These are phyloP conservation scores for Calyptomena viridis DNA, from an alignment of 2,113 vertebrate species.

Conservation along the genomic window DNA sequence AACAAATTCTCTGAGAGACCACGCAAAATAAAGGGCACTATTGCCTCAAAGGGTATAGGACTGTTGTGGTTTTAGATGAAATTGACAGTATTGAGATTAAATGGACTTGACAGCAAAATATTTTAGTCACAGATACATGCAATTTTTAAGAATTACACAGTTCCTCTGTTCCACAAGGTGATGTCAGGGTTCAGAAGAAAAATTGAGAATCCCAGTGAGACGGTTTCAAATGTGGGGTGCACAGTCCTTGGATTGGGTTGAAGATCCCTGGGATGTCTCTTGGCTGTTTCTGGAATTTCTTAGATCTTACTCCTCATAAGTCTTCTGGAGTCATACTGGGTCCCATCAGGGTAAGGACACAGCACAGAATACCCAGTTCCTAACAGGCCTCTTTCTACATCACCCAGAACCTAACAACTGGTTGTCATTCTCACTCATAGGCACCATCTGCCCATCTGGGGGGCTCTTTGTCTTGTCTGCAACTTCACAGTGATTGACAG, in stretches of 20 bases:
- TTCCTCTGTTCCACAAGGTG: not conserved
- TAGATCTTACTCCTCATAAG: not conserved
- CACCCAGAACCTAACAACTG: not conserved
- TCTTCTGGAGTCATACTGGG: not conserved
- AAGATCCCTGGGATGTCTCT: not conserved
- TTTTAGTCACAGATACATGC: not conserved
- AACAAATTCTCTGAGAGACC: not conserved
- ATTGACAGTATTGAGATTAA: not conserved
- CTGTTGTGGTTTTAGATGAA: not conserved
- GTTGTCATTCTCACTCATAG: accelerated
- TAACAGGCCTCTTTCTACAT: not conserved
- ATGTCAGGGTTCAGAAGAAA: not conserved
- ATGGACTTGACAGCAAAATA: not conserved
- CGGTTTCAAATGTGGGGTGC: not conserved
- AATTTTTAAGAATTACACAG: not conserved
- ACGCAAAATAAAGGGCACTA: not conserved
- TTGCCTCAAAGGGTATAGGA: not conserved
- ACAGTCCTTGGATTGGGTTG: accelerated
- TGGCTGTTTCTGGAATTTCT: not conserved
- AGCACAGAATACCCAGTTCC: not conserved
- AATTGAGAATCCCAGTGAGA: accelerated
- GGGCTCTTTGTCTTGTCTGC: not conserved
- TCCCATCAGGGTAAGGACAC: not conserved
- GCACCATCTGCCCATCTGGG: not conserved
- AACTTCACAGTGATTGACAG: not conserved